A percentile compares a stretch with the other conserved stretches of the same genome.
Evolutionary conservation across 37 sponge, comb jelly and placozoan species (phyloP).

Genomic region (Mnemiopsis leidyi): DNA sequence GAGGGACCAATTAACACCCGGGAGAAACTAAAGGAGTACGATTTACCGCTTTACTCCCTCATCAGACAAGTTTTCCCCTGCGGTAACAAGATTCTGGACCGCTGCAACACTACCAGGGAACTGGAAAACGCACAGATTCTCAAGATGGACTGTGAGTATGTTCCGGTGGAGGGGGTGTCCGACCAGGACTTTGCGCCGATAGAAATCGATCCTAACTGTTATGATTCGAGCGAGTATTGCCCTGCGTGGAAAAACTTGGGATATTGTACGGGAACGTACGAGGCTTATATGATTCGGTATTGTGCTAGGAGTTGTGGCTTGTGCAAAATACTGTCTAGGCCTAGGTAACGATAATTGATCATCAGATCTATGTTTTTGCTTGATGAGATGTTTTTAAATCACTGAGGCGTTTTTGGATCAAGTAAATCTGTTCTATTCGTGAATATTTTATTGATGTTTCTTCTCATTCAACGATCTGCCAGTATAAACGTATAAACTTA

Average conservation of each 20-base stretch:
- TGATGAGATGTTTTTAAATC: no score
- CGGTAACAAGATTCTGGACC: neutral
- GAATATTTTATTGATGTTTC: no score
- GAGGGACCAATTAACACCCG: neutral
- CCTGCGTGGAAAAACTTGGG: neutral
- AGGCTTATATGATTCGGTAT: neutral
- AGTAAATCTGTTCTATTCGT: no score
- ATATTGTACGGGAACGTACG: neutral
- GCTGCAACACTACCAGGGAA: neutral
- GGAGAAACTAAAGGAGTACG: neutral
- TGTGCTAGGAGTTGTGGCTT: neutral
- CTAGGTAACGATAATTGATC: no score
- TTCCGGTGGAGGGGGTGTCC: neutral
- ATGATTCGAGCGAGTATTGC: neutral
- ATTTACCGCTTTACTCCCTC: neutral
- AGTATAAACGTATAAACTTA: no score
- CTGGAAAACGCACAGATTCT: neutral
- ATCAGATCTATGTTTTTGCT: no score
- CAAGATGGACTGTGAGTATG: conserved; percentile 48
- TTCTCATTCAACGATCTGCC: no score
- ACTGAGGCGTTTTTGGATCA: no score
- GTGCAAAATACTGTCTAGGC: no score
- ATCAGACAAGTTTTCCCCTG: neutral
- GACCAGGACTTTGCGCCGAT: neutral
- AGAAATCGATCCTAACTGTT: neutral